Evolutionary conservation across 2,888 invertebrate species (phyloP).

Genomic region (Limnephilus auricula): DNA sequence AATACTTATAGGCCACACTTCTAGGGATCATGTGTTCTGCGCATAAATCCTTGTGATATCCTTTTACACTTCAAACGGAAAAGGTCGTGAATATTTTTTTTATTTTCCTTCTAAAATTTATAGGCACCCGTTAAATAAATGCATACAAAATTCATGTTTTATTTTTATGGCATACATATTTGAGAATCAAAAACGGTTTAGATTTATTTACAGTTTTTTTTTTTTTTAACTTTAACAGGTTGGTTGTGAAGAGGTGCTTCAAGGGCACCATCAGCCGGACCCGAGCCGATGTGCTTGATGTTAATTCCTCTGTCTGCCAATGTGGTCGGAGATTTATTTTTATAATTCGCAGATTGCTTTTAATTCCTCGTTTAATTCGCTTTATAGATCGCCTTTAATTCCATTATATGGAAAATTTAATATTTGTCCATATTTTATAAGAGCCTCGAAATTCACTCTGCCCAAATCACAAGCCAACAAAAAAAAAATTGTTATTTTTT

Average conservation of each 20-base stretch:
- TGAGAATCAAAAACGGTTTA: neutral
- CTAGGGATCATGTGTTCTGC: too few relatives aligned
- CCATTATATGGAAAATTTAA: too few relatives aligned
- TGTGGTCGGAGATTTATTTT: neutral
- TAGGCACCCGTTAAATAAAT: neutral
- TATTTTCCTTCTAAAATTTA: neutral
- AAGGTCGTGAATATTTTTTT: neutral
- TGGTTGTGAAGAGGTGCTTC: neutral
- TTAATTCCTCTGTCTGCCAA: neutral
- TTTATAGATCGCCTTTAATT: too few relatives aligned
- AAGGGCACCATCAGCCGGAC: neutral
- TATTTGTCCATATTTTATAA: too few relatives aligned
- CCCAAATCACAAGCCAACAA: too few relatives aligned
- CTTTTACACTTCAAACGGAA: too few relatives aligned
- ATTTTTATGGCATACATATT: neutral
- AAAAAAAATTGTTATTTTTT: too few relatives aligned
- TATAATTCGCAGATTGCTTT: too few relatives aligned
- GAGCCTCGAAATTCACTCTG: too few relatives aligned
- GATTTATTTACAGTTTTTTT: neutral
- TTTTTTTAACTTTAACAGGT: neutral
- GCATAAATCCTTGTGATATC: too few relatives aligned
- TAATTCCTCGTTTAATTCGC: too few relatives aligned
- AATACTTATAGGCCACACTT: too few relatives aligned
- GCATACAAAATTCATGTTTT: neutral
- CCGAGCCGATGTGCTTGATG: neutral